Percentiles rank a stretch among this genome's conserved stretches.
Conservation (phyloP, 2,113 vertebrate species). For the Scopus umbretta region DNA sequence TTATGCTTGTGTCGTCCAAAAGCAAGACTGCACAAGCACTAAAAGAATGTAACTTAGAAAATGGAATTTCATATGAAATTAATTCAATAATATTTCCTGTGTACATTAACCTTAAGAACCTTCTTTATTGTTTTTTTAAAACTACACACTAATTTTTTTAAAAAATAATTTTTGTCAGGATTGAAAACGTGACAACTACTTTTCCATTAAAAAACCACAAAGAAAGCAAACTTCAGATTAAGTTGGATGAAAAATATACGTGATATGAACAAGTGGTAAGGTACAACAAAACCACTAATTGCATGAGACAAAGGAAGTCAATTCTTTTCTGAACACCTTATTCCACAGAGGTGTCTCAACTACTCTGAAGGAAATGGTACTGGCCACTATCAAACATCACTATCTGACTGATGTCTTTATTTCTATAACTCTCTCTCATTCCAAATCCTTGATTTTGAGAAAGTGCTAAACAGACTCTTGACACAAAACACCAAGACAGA, state of each 20-base stretch:
- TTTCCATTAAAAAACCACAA: not conserved
- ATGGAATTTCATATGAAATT: not conserved
- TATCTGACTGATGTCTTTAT: not conserved
- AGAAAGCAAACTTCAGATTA: not conserved
- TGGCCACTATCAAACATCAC: not conserved
- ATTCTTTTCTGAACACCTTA: not conserved
- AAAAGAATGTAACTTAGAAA: not conserved
- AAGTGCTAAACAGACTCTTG: not conserved
- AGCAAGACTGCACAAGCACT: not conserved
- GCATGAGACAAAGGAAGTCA: not conserved
- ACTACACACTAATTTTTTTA: not conserved
- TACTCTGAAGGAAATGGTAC: not conserved
- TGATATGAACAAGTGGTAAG: not conserved
- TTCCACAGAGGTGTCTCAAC: not conserved
- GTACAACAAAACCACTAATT: not conserved
- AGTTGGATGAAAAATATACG: not conserved
- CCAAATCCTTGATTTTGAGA: not conserved
- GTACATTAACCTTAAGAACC: not conserved
- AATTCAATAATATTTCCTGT: not conserved
- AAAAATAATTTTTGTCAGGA: not conserved
- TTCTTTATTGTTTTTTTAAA: not conserved
- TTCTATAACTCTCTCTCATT: not conserved
- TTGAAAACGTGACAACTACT: not conserved
- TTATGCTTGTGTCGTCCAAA: not conserved
- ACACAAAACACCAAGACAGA: not conserved